A percentile compares a stretch with the other conserved stretches of the same genome.
phyloP scores from a whole-genome alignment of 2,888 invertebrate genomes.

The Plagodis dolabraria region DNA sequence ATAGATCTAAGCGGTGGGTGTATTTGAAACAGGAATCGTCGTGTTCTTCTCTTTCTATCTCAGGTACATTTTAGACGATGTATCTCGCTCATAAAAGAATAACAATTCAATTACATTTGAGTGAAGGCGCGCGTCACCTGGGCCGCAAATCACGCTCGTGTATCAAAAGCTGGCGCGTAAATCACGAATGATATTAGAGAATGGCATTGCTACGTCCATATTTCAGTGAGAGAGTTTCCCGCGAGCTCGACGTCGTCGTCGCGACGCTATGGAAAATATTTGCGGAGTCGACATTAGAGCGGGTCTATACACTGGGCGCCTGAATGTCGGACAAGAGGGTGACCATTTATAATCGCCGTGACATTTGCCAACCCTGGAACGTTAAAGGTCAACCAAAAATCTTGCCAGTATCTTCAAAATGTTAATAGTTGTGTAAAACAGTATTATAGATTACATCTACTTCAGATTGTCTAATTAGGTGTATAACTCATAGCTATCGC shows the following conservation, averaged over 20 bases:
- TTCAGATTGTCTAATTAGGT: not conserved
- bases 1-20: too few species aligned
- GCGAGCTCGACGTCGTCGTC: constrained; percentile 51
- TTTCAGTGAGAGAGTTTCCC: constrained; percentile 61
- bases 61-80: constrained; percentile 36
- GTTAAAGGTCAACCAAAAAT: constrained; percentile 31
- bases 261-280: constrained; percentile 62
- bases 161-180: constrained; percentile 68
- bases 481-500: too few species aligned
- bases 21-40: too few species aligned
- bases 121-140: constrained; percentile 59
- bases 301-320: constrained; percentile 34
- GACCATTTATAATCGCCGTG: constrained; percentile 36
- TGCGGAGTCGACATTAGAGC: constrained; percentile 52
- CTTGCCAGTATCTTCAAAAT: constrained; percentile 21
- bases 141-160: constrained; percentile 61
- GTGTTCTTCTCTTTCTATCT: not conserved
- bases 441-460: not conserved
- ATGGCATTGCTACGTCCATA: constrained; percentile 65
- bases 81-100: constrained; percentile 46
- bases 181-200: constrained; percentile 72
- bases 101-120: constrained; percentile 62
- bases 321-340: constrained; percentile 39
- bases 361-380: constrained; percentile 28
- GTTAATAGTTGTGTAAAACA: not conserved